These are phyloP conservation scores for Oscheius sp. DNA, from an alignment of 2,888 invertebrate genomes.

Conservation along the genomic window DNA sequence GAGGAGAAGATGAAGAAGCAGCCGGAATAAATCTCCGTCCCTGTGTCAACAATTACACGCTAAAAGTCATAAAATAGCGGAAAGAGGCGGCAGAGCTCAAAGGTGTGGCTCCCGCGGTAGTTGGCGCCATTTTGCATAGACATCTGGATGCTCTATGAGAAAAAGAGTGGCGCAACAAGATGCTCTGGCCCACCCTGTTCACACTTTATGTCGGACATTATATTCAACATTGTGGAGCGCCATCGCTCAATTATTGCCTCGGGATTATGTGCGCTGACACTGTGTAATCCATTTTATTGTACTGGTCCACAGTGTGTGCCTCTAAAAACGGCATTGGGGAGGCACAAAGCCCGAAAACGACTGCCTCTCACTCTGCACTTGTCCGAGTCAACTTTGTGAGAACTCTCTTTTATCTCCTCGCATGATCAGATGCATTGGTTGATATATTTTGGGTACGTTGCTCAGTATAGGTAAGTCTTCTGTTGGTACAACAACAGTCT, in stretches of 20 bases:
- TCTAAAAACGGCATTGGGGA: background rate
- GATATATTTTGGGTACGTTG: too few species aligned
- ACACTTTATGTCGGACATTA: constrained; percentile 21
- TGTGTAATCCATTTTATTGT: constrained; percentile 35
- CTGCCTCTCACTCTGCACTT: background rate
- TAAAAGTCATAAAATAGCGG: constrained; percentile 14
- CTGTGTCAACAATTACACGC: constrained; percentile 30
- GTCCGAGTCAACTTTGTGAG: background rate
- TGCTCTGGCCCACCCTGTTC: background rate
- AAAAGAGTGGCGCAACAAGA: background rate
- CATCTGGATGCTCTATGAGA: constrained; percentile 28
- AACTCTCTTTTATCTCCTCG: background rate
- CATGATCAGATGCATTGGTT: background rate
- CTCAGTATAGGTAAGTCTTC: too few species aligned
- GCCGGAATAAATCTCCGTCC: background rate
- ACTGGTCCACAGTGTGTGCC: constrained; percentile 23
- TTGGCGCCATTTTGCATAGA: constrained; percentile 22
- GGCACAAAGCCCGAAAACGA: constrained; percentile 13
- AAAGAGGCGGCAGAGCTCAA: constrained; percentile 24
- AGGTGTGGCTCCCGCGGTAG: constrained; percentile 29
- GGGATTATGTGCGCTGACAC: constrained; percentile 32
- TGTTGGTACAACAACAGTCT: too few species aligned
- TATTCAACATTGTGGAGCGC: constrained; percentile 12
- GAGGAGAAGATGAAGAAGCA: constrained; percentile 18
- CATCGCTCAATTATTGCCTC: constrained; percentile 31